A percentile compares a stretch with the other conserved stretches of the same genome.
These are phyloP conservation scores for Cephalopholis sonnerati DNA, from an alignment of 2,113 vertebrate genomes.

Conservation along the genomic window DNA sequence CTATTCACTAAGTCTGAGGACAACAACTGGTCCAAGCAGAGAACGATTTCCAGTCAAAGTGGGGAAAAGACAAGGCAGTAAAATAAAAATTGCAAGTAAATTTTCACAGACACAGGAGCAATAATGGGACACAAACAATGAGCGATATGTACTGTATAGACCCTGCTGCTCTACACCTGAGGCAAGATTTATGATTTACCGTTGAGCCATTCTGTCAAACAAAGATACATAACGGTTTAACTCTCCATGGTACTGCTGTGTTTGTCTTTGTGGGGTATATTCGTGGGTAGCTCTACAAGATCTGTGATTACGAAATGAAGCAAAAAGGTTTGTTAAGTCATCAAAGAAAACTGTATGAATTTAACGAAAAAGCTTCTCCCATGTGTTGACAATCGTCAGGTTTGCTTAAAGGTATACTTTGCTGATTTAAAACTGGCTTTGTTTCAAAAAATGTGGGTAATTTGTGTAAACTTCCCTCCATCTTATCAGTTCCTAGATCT, in stretches of 20 bases:
- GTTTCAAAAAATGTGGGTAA: too few relatives aligned
- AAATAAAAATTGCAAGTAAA: background rate
- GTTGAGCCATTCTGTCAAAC: background rate
- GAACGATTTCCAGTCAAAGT: slow-evolving; percentile 17
- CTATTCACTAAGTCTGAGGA: slow-evolving; percentile 15
- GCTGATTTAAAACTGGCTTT: too few relatives aligned
- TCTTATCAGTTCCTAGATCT: too few relatives aligned
- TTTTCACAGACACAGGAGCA: slow-evolving; percentile 1
- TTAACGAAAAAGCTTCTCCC: background rate
- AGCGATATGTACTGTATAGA: background rate
- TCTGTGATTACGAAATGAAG: background rate
- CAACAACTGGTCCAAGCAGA: background rate
- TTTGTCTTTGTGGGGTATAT: background rate
- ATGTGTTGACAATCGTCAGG: background rate
- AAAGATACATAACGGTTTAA: background rate
- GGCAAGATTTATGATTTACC: background rate
- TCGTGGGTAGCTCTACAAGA: background rate
- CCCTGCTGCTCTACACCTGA: background rate
- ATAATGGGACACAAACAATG: slow-evolving; percentile 16
- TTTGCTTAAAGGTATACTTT: background rate
- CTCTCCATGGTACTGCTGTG: too few relatives aligned
- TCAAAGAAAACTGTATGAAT: background rate
- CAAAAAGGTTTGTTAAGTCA: background rate
- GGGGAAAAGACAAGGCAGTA: slow-evolving; percentile 1
- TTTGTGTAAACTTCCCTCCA: too few relatives aligned